Evolutionary conservation across 2,113 vertebrate species (phyloP).

Genomic region (Colossoma macropomum): DNA sequence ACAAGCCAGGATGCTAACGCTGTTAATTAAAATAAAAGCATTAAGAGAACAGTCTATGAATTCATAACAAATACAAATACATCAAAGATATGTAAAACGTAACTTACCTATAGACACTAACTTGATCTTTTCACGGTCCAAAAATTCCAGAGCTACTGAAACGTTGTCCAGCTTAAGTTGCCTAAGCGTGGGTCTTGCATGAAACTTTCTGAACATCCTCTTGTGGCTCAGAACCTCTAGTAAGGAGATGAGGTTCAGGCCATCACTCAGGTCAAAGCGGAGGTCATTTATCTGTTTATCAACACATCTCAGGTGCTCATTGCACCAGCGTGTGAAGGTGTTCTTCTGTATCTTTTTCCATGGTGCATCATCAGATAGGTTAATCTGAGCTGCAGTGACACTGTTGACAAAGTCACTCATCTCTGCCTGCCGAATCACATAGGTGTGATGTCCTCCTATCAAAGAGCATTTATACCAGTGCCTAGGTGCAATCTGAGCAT

Average conservation of each 20-base stretch:
- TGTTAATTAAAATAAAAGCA: too few species aligned
- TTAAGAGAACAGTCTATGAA: too few species aligned
- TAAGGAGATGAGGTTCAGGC: neutral
- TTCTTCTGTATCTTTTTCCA: neutral
- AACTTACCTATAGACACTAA: constrained; percentile 84
- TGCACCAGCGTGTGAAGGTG: neutral
- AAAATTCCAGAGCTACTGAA: constrained; percentile 85
- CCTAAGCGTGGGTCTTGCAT: constrained; percentile 84
- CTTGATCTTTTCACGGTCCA: constrained; percentile 84
- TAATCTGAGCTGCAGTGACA: neutral
- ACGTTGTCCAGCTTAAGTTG: constrained; percentile 90
- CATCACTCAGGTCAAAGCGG: neutral
- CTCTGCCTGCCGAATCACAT: neutral
- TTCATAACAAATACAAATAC: too few species aligned
- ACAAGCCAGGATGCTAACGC: too few species aligned
- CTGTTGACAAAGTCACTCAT: neutral
- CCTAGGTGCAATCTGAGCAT: neutral
- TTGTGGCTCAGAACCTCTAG: constrained; percentile 74
- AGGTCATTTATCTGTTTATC: neutral
- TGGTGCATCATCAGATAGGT: neutral
- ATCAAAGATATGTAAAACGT: too few species aligned
- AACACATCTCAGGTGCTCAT: neutral
- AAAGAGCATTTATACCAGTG: too few species aligned
- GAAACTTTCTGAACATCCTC: constrained; percentile 82
- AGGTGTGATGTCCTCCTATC: neutral